Conservation (phyloP, 2,113 vertebrate species). For the Limanda limanda region DNA sequence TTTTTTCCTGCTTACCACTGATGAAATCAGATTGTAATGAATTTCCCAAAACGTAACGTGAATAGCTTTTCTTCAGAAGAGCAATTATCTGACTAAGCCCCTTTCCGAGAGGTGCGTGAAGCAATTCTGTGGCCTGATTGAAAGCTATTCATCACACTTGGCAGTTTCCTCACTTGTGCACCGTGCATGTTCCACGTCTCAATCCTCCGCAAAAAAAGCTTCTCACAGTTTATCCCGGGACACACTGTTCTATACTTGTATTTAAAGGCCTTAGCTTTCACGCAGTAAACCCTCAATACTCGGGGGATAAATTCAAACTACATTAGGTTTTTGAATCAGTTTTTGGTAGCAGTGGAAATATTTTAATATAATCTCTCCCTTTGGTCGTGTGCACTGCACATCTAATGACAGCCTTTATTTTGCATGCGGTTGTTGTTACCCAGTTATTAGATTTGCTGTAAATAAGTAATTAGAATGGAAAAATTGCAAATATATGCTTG, state of each 20-base stretch:
- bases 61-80: slow-evolving; percentile 62
- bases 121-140: slow-evolving; percentile 71
- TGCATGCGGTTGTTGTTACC: neutral
- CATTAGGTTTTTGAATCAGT: neutral
- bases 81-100: slow-evolving; percentile 70
- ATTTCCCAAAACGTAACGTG: slow-evolving; percentile 50
- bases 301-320: slow-evolving; percentile 16
- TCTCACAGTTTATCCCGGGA: neutral
- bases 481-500: neutral
- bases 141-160: slow-evolving; percentile 78
- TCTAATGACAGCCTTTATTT: neutral
- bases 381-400: neutral
- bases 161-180: slow-evolving; percentile 40
- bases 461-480: neutral
- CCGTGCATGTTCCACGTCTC: neutral
- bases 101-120: slow-evolving; percentile 66
- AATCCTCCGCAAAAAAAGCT: slow-evolving; percentile 4
- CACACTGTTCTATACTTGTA: neutral
- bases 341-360: neutral
- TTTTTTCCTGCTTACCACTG: slow-evolving; percentile 40
- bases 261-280: slow-evolving; percentile 4
- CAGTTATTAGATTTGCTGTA: neutral
- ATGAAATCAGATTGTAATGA: slow-evolving; percentile 64
- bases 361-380: neutral
- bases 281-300: neutral